Base-by-base conservation (phyloP, 1,140 invertebrate species). In the Euglossa dilemma region DNA sequence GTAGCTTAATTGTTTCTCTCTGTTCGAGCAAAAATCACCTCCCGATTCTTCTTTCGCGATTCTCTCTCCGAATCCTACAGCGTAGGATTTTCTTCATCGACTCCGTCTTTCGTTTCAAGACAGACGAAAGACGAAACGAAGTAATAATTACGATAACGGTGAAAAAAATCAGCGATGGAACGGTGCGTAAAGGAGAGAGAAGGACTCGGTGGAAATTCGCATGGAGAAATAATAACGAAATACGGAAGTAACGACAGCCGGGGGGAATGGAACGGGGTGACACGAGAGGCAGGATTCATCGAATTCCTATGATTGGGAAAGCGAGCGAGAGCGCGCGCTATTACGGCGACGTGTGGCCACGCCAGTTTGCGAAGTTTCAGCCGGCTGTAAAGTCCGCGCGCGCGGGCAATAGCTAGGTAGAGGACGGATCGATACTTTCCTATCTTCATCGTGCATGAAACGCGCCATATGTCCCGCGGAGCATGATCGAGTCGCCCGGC, bases 371-470 rank as follows among this genome's bases (percentile, higher is more conserved):
- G 6, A 83, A 61, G 74, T 63, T 78, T 70, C 54, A 47, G 12
- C 45, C 64, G n/a, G 80, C 45, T 69, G 28, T 71, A 47, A 63
- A 71, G 56, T 79, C 74, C 56, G 12, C 56, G 20, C 4, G 14
- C 4, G 14, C 28, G 47, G 47, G 45, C 61, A 71, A 83, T 70
- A 71, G 12, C 50, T 63, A 47, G 14, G n/a, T 12, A 59, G n/a
- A n/a, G 43, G 14, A 18, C 25, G 43, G 69, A 78, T 84, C 82
- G 69, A 84, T 80, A 72, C 61, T 64, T 66, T 20, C n/a, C 67
- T 72, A 73, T 80, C 59, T 80, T 73, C 76, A 63, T 67, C 77
- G 76, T 80, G 57, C 25, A 66, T 36, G 82, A 73, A 57, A 25
- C 23, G 52, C 82, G 66, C 61, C 82, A 67, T 80, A n/a, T 66